A percentile compares a stretch with the other conserved stretches of the same genome.
Evolutionary conservation across 1,140 invertebrate genomes (phyloP).

Genomic region (Brachionus calyciflorus): DNA sequence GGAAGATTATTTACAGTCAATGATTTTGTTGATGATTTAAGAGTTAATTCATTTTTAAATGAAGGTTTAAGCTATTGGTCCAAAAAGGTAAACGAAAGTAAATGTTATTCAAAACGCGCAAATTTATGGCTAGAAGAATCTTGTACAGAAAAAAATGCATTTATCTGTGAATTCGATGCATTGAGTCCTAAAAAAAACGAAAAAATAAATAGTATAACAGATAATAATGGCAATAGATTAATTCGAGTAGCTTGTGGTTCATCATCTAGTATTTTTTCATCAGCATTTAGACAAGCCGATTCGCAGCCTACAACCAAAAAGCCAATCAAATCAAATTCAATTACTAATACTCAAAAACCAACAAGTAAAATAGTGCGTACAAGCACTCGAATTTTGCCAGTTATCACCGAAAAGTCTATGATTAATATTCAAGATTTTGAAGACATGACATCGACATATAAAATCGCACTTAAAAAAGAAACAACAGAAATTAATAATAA

Average conservation of each 20-base stretch:
- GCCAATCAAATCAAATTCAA: neutral
- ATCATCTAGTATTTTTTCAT: constrained; percentile 14
- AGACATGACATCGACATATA: neutral
- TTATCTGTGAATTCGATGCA: constrained; percentile 33
- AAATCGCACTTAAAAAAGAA: neutral
- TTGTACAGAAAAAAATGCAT: neutral
- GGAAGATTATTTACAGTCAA: neutral
- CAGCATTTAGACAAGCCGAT: neutral
- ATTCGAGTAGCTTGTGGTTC: constrained; percentile 31
- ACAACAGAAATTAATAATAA: neutral
- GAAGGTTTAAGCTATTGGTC: neutral
- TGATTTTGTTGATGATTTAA: constrained; percentile 21
- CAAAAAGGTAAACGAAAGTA: neutral
- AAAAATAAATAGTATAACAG: neutral
- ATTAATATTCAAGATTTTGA: neutral
- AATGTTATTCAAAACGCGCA: neutral
- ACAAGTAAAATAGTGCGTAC: no score
- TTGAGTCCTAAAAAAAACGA: neutral
- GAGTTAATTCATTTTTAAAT: neutral
- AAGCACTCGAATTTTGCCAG: neutral
- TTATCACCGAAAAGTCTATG: neutral
- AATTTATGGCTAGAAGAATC: neutral
- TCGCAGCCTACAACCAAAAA: neutral
- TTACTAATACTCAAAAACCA: constrained; percentile 14
- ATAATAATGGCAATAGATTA: neutral